Evolutionary conservation across 1,140 invertebrate species (phyloP).

Genomic region (Neodiprion pinetum): DNA sequence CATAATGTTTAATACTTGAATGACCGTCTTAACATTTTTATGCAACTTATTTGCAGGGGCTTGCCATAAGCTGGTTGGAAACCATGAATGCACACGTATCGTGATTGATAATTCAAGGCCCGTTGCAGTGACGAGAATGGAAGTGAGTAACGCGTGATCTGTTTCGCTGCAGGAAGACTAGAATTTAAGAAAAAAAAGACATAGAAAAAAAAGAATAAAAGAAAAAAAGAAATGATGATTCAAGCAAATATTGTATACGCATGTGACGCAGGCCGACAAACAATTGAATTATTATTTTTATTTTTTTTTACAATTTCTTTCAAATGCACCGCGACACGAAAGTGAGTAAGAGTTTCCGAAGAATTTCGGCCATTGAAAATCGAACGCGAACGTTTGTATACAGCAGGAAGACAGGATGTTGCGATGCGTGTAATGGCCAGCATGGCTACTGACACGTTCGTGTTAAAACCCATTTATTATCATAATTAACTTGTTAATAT

Average conservation of each 20-base stretch:
- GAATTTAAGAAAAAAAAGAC: constrained; percentile 1
- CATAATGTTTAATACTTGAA: too few relatives aligned
- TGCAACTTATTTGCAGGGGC: neutral
- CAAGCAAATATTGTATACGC: neutral
- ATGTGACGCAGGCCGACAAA: neutral
- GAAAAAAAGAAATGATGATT: constrained; percentile 17
- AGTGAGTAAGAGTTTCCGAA: too few relatives aligned
- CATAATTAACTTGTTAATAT: constrained; percentile 8
- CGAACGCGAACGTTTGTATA: too few relatives aligned
- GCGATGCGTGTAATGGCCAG: neutral
- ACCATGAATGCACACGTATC: neutral
- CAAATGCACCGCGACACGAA: neutral
- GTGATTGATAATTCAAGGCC: neutral
- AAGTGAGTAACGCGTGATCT: neutral
- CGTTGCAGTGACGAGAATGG: neutral
- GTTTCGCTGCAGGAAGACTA: neutral
- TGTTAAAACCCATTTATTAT: constrained; percentile 6
- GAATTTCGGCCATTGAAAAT: too few relatives aligned
- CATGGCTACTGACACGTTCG: neutral
- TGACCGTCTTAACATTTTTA: neutral
- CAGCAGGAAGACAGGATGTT: neutral
- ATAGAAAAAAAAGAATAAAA: constrained; percentile 18
- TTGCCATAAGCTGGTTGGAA: too few relatives aligned
- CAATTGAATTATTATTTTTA: neutral
- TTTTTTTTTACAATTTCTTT: neutral